phyloP scores from a whole-genome alignment of 2,797 vertebrate species.

The Helarctos malayanus region DNA sequence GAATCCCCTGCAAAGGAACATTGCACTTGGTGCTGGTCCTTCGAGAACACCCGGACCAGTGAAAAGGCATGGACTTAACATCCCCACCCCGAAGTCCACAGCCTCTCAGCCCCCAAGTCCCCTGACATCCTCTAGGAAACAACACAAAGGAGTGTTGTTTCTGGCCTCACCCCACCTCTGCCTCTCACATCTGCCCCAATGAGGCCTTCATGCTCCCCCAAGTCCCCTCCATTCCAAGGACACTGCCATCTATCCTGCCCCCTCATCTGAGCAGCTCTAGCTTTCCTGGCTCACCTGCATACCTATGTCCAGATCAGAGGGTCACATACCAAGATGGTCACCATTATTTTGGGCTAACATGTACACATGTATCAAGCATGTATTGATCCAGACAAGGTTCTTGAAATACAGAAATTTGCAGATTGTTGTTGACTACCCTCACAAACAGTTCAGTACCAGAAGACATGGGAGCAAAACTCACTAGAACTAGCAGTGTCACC shows the following conservation, averaged over 20 bases:
- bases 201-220: background rate
- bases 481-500: background rate
- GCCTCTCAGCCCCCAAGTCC: background rate
- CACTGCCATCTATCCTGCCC: background rate
- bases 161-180: background rate
- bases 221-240: background rate
- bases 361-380: background rate
- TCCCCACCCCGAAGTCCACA: background rate
- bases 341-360: background rate
- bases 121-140: background rate
- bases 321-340: background rate
- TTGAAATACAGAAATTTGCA: background rate
- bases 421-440: background rate
- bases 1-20: slow-evolving; percentile 14
- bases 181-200: background rate
- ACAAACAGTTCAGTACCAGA: background rate
- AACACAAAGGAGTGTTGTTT: background rate
- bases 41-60: background rate
- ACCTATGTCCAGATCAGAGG: background rate
- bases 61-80: background rate
- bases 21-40: background rate
- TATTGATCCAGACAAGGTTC: background rate
- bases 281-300: background rate
- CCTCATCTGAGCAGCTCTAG: background rate
- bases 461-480: background rate